Base-by-base conservation (phyloP, 2,888 invertebrate species). In the Andrena bucephala region DNA sequence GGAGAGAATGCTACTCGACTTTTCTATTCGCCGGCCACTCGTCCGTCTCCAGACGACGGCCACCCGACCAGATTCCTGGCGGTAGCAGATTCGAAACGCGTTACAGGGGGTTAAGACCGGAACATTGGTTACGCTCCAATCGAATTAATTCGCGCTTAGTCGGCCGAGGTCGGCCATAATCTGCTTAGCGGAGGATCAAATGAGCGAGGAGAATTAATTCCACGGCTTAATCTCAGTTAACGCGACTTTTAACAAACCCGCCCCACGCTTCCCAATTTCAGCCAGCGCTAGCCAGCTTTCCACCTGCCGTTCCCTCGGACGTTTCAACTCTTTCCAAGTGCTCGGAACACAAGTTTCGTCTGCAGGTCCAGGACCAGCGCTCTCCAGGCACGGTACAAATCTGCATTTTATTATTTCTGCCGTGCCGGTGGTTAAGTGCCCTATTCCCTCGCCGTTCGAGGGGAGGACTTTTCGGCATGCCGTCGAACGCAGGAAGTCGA, bases 371-470 rank as follows among this genome's bases (percentile, higher is more conserved):
- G 42, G 27, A 20, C 69, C 42, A 16, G 8, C 24, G 33, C 68
- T 72, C 59, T 27, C 59, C 54, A 72, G 5, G 54, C 57, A 74
- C 33, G 57, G 63, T 54, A 71, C 62, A 81, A 89, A 92, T 93
- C 92, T 92, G 92, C 92, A 92, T 93, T 93, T 92, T 92, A 93
- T 92, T 92, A 92, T 93, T 92, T 91, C 92, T 90, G 88, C 82
- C 87, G 83, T 85, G 90, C 89, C 85, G 89, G 89, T 93, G 90
- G 89, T 93, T 92, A 92, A 92, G 89, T 89, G 88, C 87, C 86
- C 84, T 83, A 79, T 59, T 27, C 62, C 77, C 81, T 50, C 82
- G 57, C 62, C 76, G 65, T 16, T 68, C 77, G 60, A 42, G n/a
- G 67, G 60, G 63, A 68, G 74, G 69, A 72, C 81, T 72, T 77